phyloP scores from a whole-genome alignment of 1,140 invertebrate species.

The Lucilia cuprina region DNA sequence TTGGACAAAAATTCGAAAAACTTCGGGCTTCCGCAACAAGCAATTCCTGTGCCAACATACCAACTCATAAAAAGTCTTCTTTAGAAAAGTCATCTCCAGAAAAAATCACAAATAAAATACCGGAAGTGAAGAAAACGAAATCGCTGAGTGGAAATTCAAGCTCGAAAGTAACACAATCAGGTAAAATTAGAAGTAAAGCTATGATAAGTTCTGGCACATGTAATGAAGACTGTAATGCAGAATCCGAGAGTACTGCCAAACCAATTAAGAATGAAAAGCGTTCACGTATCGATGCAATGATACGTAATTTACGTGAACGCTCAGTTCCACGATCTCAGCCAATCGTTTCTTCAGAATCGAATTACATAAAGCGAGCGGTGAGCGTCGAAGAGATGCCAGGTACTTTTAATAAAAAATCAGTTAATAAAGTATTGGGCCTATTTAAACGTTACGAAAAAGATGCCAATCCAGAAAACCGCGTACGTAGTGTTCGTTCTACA shows the following conservation, averaged over 20 bases:
- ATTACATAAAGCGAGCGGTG: slow-evolving; percentile 71
- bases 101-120: slow-evolving; percentile 39
- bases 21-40: slow-evolving; percentile 63
- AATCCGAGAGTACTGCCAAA: slow-evolving; percentile 38
- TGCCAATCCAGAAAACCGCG: slow-evolving; percentile 47
- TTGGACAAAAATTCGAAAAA: slow-evolving; percentile 74
- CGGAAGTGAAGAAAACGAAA: slow-evolving; percentile 47
- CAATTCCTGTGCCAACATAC: slow-evolving; percentile 41
- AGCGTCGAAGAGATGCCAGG: slow-evolving; percentile 72
- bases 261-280: slow-evolving; percentile 54
- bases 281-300: slow-evolving; percentile 65
- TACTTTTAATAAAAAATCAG: slow-evolving; percentile 66
- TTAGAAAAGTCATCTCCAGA: slow-evolving; percentile 28
- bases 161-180: neutral
- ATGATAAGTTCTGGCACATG: neutral
- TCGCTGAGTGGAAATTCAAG: slow-evolving; percentile 36
- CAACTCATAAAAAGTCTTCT: slow-evolving; percentile 31
- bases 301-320: slow-evolving; percentile 68
- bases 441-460: slow-evolving; percentile 74
- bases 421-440: slow-evolving; percentile 74
- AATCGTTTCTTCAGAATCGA: slow-evolving; percentile 67
- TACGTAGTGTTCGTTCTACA: slow-evolving; percentile 55
- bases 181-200: neutral
- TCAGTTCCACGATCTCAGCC: slow-evolving; percentile 69
- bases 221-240: neutral